Evolutionary conservation across 2,888 invertebrate genomes (phyloP).

Genomic region (Cantharis flavilabris): DNA sequence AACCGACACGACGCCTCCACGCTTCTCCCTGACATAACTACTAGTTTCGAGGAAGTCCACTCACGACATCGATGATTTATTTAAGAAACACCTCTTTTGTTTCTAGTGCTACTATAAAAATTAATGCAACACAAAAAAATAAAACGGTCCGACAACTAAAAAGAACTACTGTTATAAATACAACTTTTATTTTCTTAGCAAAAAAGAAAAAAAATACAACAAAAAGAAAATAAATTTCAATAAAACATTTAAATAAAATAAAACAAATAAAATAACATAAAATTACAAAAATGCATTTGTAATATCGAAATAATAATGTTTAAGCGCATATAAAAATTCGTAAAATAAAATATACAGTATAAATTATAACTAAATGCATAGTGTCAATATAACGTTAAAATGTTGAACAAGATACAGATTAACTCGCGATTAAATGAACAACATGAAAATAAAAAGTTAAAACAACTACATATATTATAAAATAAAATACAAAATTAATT

Average conservation of each 20-base stretch:
- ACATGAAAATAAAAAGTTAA: not conserved
- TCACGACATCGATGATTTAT: no score
- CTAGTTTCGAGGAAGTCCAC: no score
- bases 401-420: not conserved
- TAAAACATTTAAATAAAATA: not conserved
- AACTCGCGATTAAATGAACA: not conserved
- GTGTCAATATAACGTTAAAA: not conserved
- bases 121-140: not conserved
- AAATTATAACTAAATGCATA: not conserved
- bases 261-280: not conserved
- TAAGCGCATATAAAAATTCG: not conserved
- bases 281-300: not conserved
- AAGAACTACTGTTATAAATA: not conserved
- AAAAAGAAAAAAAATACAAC: not conserved
- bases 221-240: not conserved
- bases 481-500: not conserved
- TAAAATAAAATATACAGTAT: not conserved
- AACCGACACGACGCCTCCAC: no score
- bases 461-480: not conserved
- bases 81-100: no score
- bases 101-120: no score
- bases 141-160: not conserved
- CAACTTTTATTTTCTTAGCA: not conserved
- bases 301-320: not conserved
- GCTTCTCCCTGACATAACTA: no score